Conservation (phyloP, 1,140 invertebrate species). For the Lineus longissimus region DNA sequence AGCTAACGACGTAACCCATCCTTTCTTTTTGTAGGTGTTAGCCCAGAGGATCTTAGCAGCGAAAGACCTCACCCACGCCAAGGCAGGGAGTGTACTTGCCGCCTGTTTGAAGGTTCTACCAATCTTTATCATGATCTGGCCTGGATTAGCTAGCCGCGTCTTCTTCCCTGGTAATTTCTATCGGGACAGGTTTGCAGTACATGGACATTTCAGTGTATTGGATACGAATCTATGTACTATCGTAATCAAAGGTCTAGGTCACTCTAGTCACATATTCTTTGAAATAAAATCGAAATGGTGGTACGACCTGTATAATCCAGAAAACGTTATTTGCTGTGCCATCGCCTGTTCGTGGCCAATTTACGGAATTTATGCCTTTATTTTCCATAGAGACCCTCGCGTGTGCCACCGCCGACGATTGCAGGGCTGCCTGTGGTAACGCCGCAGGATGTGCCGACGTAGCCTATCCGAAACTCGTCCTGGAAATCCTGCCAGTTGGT, state of each 20-base stretch:
- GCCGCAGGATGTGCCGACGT: conserved; percentile 54
- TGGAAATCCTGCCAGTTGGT: conserved; percentile 54
- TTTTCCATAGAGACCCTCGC: conserved; percentile 51
- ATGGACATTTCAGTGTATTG: too few relatives aligned
- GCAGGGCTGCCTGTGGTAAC: conserved; percentile 51
- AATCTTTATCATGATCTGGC: conserved; percentile 57
- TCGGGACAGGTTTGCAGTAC: too few relatives aligned
- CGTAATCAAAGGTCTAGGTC: too few relatives aligned
- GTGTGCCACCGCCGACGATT: conserved; percentile 54
- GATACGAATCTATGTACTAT: too few relatives aligned
- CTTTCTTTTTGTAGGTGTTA: conserved; percentile 50
- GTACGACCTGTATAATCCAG: too few relatives aligned
- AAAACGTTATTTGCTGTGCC: too few relatives aligned
- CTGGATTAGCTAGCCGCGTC: conserved; percentile 58
- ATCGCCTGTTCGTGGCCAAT: too few relatives aligned
- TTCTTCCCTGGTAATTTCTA: conserved; percentile 49
- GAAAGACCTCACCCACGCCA: conserved; percentile 57
- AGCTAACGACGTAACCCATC: too few relatives aligned
- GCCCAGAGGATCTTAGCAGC: conserved; percentile 57
- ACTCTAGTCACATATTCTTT: too few relatives aligned
- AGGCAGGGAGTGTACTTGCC: conserved; percentile 56
- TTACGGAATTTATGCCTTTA: too few relatives aligned
- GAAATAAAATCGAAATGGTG: too few relatives aligned
- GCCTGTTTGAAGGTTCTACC: conserved; percentile 58
- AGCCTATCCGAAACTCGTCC: conserved; percentile 57